Evolutionary conservation across 2,888 invertebrate species (phyloP).

Genomic region (Ernsta delagoae): DNA sequence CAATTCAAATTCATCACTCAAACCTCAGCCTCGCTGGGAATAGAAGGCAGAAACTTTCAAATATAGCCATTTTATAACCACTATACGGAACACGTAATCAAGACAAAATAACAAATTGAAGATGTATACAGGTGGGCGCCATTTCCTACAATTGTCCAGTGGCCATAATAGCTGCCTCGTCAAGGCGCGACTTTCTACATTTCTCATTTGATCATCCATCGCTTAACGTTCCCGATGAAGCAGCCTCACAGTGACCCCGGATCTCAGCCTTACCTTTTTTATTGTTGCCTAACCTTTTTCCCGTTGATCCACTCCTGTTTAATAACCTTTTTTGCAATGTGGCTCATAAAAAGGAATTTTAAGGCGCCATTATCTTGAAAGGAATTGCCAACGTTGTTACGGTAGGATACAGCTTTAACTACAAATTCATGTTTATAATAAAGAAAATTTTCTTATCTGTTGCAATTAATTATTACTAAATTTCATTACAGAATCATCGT

Average conservation of each 20-base stretch:
- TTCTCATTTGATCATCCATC: not conserved
- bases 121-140: too few species aligned
- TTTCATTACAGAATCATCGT: too few species aligned
- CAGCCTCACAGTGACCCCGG: constrained; percentile 29
- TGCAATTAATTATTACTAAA: too few species aligned
- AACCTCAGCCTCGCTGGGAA: too few species aligned
- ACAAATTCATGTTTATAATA: not conserved
- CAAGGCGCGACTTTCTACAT: too few species aligned
- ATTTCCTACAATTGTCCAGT: too few species aligned
- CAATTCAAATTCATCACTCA: too few species aligned
- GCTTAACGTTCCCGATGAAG: not conserved
- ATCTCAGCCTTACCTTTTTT: constrained; percentile 74
- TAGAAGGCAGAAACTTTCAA: too few species aligned
- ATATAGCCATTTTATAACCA: too few species aligned
- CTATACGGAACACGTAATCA: too few species aligned
- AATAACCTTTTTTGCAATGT: constrained; percentile 58
- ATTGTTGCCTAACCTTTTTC: constrained; percentile 43
- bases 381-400: constrained; percentile 31
- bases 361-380: constrained; percentile 41
- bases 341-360: constrained; percentile 35
- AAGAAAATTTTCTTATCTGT: not conserved
- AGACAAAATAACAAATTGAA: too few species aligned
- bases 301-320: constrained; percentile 67
- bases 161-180: too few species aligned
- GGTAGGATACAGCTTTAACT: constrained; percentile 9